Percentiles rank a stretch among this genome's conserved stretches.
Evolutionary conservation across 2,797 vertebrate species (phyloP).

Genomic region (Danio kyathit): DNA sequence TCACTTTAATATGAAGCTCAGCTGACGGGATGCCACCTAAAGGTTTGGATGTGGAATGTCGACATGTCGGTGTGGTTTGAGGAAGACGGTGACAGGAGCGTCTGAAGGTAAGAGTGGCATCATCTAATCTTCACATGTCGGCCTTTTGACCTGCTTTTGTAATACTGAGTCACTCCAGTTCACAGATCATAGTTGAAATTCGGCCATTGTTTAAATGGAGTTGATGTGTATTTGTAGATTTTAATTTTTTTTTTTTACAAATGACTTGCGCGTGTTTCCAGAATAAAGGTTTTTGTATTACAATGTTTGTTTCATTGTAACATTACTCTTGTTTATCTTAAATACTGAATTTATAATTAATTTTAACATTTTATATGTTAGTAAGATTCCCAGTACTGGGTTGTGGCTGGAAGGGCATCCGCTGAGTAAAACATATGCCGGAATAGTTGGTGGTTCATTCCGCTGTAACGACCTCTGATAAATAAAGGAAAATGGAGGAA

Average conservation of each 20-base stretch:
- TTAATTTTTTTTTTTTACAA: background rate
- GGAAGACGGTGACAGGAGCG: background rate
- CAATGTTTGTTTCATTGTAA: background rate
- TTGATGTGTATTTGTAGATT: background rate
- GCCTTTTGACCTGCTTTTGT: slow-evolving; percentile 20
- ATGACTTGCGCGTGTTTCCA: background rate
- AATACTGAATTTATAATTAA: background rate
- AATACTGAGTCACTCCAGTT: background rate
- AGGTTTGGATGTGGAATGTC: background rate
- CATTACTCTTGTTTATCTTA: background rate
- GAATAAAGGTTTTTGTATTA: background rate
- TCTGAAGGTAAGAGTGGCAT: slow-evolving; percentile 31
- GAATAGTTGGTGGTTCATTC: no score
- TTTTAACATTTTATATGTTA: background rate
- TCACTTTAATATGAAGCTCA: slow-evolving; percentile 8
- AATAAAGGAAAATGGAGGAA: no score
- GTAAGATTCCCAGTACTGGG: no score
- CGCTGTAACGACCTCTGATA: no score
- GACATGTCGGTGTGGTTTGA: background rate
- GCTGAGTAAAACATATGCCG: no score
- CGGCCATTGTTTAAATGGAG: no score
- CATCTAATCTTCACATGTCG: slow-evolving; percentile 16
- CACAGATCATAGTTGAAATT: slow-evolving; percentile 10
- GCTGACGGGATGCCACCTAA: background rate
- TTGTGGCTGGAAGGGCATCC: no score